Conservation (phyloP, 2,888 invertebrate genomes). For the Nysson spinosus region DNA sequence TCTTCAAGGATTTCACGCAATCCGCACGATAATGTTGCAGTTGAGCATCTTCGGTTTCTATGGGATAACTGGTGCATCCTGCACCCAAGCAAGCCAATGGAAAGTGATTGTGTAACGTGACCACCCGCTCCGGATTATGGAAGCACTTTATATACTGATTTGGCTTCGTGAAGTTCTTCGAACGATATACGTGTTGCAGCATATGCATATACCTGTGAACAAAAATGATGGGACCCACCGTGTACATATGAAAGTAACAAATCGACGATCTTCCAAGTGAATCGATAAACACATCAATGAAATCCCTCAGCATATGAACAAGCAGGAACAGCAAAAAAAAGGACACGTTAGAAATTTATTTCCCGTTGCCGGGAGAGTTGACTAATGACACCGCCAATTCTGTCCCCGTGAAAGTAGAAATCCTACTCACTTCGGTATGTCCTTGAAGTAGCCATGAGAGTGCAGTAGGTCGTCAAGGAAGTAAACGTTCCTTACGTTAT, state of each 20-base stretch:
- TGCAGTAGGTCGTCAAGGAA: constrained; percentile 93
- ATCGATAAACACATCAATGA: too few relatives aligned
- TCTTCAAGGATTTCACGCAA: constrained; percentile 92
- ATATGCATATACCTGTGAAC: constrained; percentile 88
- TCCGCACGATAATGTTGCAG: constrained; percentile 96
- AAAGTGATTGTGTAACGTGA: constrained; percentile 95
- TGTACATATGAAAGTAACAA: too few relatives aligned
- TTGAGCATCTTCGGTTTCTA: constrained; percentile 90
- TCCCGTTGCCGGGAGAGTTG: background rate
- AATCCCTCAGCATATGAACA: too few relatives aligned
- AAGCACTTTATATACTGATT: constrained; percentile 96
- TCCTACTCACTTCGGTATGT: constrained; percentile 82
- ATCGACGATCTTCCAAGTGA: too few relatives aligned
- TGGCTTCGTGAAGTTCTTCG: constrained; percentile 94
- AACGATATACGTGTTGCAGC: constrained; percentile 94
- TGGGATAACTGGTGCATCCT: constrained; percentile 89
- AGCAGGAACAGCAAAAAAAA: background rate
- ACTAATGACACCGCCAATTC: background rate
- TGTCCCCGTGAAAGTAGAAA: constrained; percentile 12
- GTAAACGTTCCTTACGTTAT: constrained; percentile 94
- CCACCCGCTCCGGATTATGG: constrained; percentile 92
- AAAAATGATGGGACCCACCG: too few relatives aligned
- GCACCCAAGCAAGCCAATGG: constrained; percentile 91
- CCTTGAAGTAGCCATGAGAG: constrained; percentile 88
- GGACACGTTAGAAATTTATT: constrained; percentile 4